Conservation (phyloP, 1,140 invertebrate genomes). For the Phymorhynchus buccinoides region DNA sequence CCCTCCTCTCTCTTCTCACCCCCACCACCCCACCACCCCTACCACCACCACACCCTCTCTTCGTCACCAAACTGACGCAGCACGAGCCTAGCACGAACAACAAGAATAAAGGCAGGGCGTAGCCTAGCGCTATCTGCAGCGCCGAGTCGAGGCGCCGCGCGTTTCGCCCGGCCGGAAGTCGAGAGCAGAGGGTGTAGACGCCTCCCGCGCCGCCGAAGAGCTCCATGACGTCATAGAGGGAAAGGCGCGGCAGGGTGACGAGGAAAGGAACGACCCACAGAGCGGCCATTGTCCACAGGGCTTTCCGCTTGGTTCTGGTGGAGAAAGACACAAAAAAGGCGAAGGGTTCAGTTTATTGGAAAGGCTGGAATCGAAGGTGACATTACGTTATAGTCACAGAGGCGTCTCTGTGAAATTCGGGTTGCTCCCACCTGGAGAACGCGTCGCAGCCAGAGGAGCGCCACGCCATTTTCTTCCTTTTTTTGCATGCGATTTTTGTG, state of each 20-base stretch:
- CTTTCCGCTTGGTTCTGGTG: conserved; percentile 27
- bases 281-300: conserved; percentile 39
- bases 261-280: conserved; percentile 54
- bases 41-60: not conserved
- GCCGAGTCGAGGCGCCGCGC: conserved; percentile 47
- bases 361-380: too few species aligned
- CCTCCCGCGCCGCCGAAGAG: conserved; percentile 17
- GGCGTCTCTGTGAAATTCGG: too few species aligned
- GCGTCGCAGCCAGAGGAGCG: too few species aligned
- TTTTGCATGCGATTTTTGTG: too few species aligned
- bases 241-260: conserved; percentile 41
- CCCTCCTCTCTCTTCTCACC: conserved; percentile 18
- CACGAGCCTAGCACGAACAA: conserved; percentile 50
- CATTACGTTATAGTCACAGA: too few species aligned
- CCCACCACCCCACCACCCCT: conserved; percentile 34
- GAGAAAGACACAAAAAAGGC: too few species aligned
- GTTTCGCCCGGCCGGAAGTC: conserved; percentile 22
- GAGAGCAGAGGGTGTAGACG: conserved; percentile 37
- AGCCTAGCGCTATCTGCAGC: conserved; percentile 50
- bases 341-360: too few species aligned
- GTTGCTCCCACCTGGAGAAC: too few species aligned
- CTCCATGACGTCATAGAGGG: conserved; percentile 40
- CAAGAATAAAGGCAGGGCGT: conserved; percentile 49
- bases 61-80: conserved; percentile 45
- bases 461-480: too few species aligned